Percentiles rank a stretch among this genome's conserved stretches.
Conservation (phyloP, 2,113 vertebrate species). For the Grammomys surdaster region DNA sequence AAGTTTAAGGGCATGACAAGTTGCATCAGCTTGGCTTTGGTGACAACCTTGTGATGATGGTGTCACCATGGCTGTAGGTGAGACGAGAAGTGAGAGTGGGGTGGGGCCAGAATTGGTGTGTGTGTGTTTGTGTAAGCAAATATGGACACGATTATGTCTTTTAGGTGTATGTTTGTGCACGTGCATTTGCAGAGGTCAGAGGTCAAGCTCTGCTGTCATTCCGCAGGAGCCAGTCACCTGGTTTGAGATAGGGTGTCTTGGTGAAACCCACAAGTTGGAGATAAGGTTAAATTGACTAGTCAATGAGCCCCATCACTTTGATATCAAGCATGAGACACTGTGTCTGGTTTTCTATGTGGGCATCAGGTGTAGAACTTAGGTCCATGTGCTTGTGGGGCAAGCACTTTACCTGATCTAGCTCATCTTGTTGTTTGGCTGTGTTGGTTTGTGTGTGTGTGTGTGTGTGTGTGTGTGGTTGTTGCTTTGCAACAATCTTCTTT, state of each 20-base stretch:
- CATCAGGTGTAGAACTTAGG: not conserved
- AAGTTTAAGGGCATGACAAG: not conserved
- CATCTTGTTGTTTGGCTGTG: not conserved
- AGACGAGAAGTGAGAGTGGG: not conserved
- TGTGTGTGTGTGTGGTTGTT: not conserved
- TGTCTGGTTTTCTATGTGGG: not conserved
- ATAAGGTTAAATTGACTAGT: not conserved
- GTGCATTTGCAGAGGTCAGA: not conserved
- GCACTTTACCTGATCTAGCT: not conserved
- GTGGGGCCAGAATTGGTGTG: not conserved
- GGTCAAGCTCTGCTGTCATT: not conserved
- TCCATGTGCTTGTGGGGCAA: not conserved
- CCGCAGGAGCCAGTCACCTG: not conserved
- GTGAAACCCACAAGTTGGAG: not conserved
- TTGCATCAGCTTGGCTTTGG: not conserved
- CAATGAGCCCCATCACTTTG: not conserved
- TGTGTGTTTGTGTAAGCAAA: not conserved
- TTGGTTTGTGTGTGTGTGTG: no score
- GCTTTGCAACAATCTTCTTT: not conserved
- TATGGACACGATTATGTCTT: not conserved
- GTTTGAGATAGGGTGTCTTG: not conserved
- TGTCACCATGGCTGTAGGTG: not conserved
- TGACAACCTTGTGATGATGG: not conserved
- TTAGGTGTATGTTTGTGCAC: not conserved
- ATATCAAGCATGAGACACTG: not conserved